These are phyloP conservation scores for Chrysomela aeneicollis DNA, from an alignment of 2,888 invertebrate genomes.

Conservation along the genomic window DNA sequence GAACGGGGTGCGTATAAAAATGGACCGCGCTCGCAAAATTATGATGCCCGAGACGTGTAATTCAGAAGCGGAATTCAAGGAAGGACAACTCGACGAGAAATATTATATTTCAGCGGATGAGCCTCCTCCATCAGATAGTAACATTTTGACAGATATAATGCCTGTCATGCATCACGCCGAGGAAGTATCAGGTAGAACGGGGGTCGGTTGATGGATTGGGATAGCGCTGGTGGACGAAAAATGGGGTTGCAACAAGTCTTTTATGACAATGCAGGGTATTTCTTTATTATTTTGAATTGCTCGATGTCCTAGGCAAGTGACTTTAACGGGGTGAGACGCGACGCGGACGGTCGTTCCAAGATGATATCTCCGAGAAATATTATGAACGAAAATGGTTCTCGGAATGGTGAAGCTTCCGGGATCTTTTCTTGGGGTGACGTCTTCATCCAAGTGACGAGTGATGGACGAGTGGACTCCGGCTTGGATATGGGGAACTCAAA, in stretches of 20 bases:
- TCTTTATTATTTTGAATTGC: constrained; percentile 7
- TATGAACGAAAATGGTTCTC: background rate
- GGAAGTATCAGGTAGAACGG: constrained; percentile 22
- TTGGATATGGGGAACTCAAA: too few species aligned
- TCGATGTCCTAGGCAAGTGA: background rate
- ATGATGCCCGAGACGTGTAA: constrained; percentile 19
- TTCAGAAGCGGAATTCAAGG: constrained; percentile 21
- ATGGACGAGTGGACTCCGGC: background rate
- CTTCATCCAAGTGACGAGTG: background rate
- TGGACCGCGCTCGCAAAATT: constrained; percentile 20
- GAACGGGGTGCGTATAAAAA: background rate
- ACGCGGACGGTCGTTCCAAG: background rate
- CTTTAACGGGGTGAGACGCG: background rate
- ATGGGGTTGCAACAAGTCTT: constrained; percentile 21
- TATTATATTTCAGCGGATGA: constrained; percentile 24
- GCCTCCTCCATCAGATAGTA: constrained; percentile 20
- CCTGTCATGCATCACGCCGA: constrained; percentile 18
- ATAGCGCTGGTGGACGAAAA: constrained; percentile 13
- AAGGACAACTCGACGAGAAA: constrained; percentile 15
- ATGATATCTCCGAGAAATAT: constrained; percentile 3
- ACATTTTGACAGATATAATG: constrained; percentile 22
- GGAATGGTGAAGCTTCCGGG: background rate
- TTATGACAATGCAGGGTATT: constrained; percentile 12
- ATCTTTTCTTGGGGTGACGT: background rate
- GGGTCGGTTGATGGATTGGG: constrained; percentile 19